Conservation (phyloP, 2,797 vertebrate species). For the Tokudaia muenninki region DNA sequence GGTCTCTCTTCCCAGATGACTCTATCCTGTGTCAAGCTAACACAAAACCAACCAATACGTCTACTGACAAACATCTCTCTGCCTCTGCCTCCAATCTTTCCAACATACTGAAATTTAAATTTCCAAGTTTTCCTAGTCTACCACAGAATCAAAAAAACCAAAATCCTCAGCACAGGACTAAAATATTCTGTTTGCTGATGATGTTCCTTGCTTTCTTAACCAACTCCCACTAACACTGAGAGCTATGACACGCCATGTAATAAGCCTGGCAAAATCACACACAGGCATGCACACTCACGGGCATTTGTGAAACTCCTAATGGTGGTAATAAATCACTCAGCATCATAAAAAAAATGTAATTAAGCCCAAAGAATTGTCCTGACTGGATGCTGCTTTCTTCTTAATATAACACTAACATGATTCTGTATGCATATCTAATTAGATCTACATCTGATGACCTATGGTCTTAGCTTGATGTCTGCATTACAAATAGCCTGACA, state of each 20-base stretch:
- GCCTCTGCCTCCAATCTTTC: constrained; percentile 39
- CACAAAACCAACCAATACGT: background rate
- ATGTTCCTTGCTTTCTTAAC: constrained; percentile 77
- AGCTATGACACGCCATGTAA: constrained; percentile 63
- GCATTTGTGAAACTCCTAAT: constrained; percentile 77
- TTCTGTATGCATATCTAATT: constrained; percentile 88
- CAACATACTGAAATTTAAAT: constrained; percentile 66
- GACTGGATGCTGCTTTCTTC: constrained; percentile 80
- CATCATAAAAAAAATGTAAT: constrained; percentile 82
- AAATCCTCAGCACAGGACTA: constrained; percentile 68
- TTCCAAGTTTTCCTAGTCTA: constrained; percentile 60
- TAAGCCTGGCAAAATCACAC: constrained; percentile 65
- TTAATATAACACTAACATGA: constrained; percentile 85
- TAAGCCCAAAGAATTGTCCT: constrained; percentile 84
- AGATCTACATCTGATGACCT: constrained; percentile 86
- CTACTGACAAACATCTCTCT: background rate
- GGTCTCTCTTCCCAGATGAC: background rate
- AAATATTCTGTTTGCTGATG: constrained; percentile 68
- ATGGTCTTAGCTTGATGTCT: constrained; percentile 84
- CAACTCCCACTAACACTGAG: constrained; percentile 68
- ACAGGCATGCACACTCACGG: constrained; percentile 23
- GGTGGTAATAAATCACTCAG: constrained; percentile 80
- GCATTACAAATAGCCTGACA: constrained; percentile 87
- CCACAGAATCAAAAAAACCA: constrained; percentile 56
- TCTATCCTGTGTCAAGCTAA: background rate